A percentile compares a stretch with the other conserved stretches of the same genome.
These are phyloP conservation scores for Porphyrio hochstetteri DNA, from an alignment of 2,113 vertebrate genomes.

Conservation along the genomic window DNA sequence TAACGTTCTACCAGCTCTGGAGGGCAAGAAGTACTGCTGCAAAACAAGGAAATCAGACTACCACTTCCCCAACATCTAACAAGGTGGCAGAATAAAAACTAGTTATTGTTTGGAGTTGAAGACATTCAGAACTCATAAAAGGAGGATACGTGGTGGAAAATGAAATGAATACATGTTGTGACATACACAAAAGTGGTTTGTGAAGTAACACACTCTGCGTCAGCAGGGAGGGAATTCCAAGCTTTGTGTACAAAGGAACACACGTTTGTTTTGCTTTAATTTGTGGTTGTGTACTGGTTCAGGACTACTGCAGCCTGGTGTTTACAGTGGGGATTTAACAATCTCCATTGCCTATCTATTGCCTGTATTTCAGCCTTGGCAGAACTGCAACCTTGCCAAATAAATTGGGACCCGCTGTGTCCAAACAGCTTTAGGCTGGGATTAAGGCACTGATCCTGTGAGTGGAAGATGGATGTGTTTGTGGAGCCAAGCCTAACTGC, in stretches of 20 bases:
- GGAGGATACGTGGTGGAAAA: background rate
- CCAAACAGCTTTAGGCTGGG: background rate
- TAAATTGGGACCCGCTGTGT: background rate
- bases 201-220: background rate
- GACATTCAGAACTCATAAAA: background rate
- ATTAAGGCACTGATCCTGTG: background rate
- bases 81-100: background rate
- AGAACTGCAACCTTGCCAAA: background rate
- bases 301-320: background rate
- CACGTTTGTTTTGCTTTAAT: background rate
- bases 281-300: background rate
- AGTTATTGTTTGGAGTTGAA: background rate
- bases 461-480: background rate
- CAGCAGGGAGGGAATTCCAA: background rate
- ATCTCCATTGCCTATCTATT: background rate
- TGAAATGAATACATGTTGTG: background rate
- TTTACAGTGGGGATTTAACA: background rate
- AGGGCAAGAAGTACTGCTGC: constrained; percentile 86
- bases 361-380: background rate
- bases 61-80: constrained; percentile 91
- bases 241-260: background rate
- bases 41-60: constrained; percentile 86
- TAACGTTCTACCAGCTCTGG: constrained; percentile 85
- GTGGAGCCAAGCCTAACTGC: background rate
- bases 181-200: background rate